Percentiles rank a stretch among this genome's conserved stretches.
phyloP scores from a whole-genome alignment of 2,797 vertebrate genomes.

The Platyrinchus mystaceus region DNA sequence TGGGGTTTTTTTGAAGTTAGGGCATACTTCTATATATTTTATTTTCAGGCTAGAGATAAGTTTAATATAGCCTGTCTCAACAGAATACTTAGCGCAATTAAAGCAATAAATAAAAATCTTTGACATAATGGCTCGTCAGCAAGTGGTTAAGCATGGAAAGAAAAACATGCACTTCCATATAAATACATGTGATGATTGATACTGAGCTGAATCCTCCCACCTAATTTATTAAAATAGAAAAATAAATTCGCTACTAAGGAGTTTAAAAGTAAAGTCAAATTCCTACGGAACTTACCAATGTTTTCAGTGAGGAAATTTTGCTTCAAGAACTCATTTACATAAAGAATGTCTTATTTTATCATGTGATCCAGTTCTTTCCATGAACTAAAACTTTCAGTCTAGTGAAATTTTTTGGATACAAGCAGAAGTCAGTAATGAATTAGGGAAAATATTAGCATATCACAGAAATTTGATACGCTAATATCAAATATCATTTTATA shows the following conservation, averaged over 20 bases:
- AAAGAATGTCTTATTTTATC: neutral
- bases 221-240: neutral
- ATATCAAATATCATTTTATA: too few relatives aligned
- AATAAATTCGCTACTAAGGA: fast-evolving
- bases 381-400: neutral
- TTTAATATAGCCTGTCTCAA: neutral
- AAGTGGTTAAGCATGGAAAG: neutral
- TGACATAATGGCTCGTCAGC: neutral
- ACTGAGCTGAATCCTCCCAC: neutral
- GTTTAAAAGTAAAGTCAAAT: neutral
- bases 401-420: neutral
- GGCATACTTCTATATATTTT: neutral
- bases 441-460: neutral
- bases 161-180: neutral
- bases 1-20: neutral
- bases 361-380: neutral
- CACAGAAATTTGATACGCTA: neutral
- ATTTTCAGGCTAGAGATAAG: neutral
- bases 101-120: neutral
- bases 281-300: neutral
- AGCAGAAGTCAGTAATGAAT: neutral
- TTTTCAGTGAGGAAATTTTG: neutral
- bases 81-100: neutral
- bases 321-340: neutral
- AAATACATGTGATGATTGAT: neutral